Conservation (phyloP, 2,113 vertebrate genomes). For the Myrmophylax atrothorax region DNA sequence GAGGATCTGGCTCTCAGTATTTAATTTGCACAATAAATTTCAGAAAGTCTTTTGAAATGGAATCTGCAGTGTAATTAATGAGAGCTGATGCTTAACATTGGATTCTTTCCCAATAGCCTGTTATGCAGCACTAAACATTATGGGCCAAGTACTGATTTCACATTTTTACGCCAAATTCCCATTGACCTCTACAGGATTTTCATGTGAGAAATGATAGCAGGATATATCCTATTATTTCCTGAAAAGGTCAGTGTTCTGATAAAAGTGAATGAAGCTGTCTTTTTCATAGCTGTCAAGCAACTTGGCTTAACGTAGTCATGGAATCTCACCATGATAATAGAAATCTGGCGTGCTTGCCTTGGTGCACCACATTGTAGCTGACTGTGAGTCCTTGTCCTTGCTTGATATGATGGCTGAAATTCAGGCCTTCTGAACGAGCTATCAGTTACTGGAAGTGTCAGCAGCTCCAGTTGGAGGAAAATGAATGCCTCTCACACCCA, state of each 20-base stretch:
- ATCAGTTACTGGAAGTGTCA: not conserved
- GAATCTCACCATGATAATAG: slow-evolving; percentile 33
- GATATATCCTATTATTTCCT: slow-evolving; percentile 23
- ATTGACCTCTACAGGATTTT: slow-evolving; percentile 40
- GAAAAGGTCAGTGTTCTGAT: slow-evolving; percentile 42
- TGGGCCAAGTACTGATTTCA: slow-evolving; percentile 47
- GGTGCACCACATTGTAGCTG: slow-evolving; percentile 24
- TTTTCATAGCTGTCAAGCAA: slow-evolving; percentile 55
- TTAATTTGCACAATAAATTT: slow-evolving; percentile 45
- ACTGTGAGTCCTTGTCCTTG: not conserved
- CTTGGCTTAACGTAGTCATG: slow-evolving; percentile 32
- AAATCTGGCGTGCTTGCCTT: slow-evolving; percentile 17
- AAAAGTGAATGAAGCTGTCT: slow-evolving; percentile 53
- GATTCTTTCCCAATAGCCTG: slow-evolving; percentile 42
- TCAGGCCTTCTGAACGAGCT: not conserved
- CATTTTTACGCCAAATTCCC: slow-evolving; percentile 18
- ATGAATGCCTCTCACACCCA: not conserved
- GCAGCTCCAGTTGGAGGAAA: not conserved
- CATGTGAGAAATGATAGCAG: slow-evolving; percentile 22
- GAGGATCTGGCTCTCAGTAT: slow-evolving; percentile 22
- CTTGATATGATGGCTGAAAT: slow-evolving; percentile 24
- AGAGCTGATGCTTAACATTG: slow-evolving; percentile 32
- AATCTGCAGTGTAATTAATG: slow-evolving; percentile 54
- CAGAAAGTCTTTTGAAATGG: slow-evolving; percentile 53
- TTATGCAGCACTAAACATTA: slow-evolving; percentile 15